Conservation (phyloP, 2,113 vertebrate genomes). For the Cariama cristata region DNA sequence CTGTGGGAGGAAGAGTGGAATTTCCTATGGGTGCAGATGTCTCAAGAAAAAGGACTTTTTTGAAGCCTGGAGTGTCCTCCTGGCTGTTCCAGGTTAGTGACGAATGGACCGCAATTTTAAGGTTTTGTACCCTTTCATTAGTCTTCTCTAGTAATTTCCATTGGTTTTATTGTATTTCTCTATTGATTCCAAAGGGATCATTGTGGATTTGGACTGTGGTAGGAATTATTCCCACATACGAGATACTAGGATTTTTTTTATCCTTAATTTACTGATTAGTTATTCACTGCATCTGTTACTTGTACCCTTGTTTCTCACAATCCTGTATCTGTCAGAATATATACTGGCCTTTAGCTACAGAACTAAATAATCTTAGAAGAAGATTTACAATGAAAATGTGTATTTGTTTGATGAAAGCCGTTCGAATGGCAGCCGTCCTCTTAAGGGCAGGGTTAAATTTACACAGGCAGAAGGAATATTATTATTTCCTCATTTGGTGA, state of each 20-base stretch:
- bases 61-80: neutral
- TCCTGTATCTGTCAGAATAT: neutral
- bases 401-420: neutral
- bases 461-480: neutral
- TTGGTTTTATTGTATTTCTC: neutral
- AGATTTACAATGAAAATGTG: conserved; percentile 24
- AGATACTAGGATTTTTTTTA: neutral
- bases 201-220: neutral
- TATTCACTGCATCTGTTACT: neutral
- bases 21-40: conserved; percentile 25
- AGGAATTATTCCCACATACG: neutral
- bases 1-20: conserved; percentile 50
- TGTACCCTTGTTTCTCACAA: neutral
- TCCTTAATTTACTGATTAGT: neutral
- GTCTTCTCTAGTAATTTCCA: neutral
- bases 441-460: neutral
- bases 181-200: neutral
- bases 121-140: neutral
- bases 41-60: neutral
- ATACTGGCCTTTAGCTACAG: neutral
- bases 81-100: neutral
- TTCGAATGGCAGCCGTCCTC: neutral
- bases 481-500: neutral
- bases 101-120: neutral
- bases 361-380: neutral